Conservation (phyloP, 2,888 invertebrate genomes). For the Tanytarsus gracilentus region DNA sequence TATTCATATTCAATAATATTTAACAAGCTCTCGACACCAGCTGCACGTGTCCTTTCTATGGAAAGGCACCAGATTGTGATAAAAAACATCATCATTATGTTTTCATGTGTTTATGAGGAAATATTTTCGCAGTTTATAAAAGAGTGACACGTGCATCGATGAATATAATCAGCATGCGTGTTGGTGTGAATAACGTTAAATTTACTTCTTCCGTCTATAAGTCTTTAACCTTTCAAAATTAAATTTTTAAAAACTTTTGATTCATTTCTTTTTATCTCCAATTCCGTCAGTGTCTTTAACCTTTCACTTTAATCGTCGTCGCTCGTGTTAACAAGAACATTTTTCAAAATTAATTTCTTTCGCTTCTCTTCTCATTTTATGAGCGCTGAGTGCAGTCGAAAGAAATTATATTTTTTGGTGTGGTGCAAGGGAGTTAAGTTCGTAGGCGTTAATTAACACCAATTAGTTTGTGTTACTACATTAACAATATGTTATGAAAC, state of each 20-base stretch:
- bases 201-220: too few species aligned
- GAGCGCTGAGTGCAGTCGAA: background rate
- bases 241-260: too few species aligned
- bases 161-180: too few species aligned
- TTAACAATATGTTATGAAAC: constrained; percentile 26
- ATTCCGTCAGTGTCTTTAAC: constrained; percentile 8
- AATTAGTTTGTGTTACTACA: constrained; percentile 26
- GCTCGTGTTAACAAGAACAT: constrained; percentile 10
- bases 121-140: constrained; percentile 7
- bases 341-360: background rate
- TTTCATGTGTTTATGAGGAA: constrained; percentile 4
- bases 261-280: too few species aligned
- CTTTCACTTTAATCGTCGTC: constrained; percentile 8
- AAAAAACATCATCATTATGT: constrained; percentile 7
- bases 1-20: background rate
- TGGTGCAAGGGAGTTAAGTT: background rate
- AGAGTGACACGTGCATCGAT: constrained; percentile 12
- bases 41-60: constrained; percentile 18
- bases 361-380: background rate
- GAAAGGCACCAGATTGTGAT: background rate
- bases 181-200: too few species aligned
- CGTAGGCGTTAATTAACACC: constrained; percentile 26
- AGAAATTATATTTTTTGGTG: background rate
- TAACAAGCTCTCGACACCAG: background rate
- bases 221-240: too few species aligned